These are phyloP conservation scores for Danio choprae DNA, from an alignment of 2,797 vertebrate genomes.

Conservation along the genomic window DNA sequence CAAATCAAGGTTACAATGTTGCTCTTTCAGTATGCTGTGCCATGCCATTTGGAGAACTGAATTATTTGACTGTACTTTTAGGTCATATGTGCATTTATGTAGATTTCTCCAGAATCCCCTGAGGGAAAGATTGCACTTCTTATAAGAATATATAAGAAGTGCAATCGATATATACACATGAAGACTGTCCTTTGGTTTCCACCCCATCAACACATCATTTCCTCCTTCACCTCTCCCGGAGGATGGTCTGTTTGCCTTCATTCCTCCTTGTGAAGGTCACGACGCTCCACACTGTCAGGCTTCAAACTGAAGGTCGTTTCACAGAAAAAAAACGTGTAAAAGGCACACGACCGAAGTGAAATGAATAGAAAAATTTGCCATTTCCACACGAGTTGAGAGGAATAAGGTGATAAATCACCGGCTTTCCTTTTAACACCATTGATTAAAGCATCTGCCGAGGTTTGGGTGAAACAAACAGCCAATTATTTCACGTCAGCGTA, in stretches of 20 bases:
- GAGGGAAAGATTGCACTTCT: neutral
- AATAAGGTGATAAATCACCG: conserved; percentile 5
- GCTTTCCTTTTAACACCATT: neutral
- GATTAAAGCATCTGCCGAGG: conserved; percentile 14
- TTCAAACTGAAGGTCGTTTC: neutral
- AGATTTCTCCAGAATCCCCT: conserved; percentile 1
- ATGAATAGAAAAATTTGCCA: conserved; percentile 29
- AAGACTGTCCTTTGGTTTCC: neutral
- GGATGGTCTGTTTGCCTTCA: neutral
- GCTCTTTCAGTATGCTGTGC: no score
- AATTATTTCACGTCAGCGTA: conserved; percentile 18
- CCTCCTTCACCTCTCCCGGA: neutral
- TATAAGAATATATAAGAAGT: no score
- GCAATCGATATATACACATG: no score
- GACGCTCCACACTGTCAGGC: neutral
- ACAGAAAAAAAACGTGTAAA: neutral
- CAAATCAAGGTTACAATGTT: no score
- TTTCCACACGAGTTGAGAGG: neutral
- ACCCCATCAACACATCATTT: neutral
- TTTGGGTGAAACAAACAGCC: conserved; percentile 6
- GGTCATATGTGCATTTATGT: neutral
- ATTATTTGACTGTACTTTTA: neutral
- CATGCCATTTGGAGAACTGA: neutral
- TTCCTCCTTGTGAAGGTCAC: conserved; percentile 29
- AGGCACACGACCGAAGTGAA: neutral